Percentiles rank a stretch among this genome's conserved stretches.
These are phyloP conservation scores for Campylorhamphus procurvoides DNA, from an alignment of 2,113 vertebrate genomes.

Conservation along the genomic window DNA sequence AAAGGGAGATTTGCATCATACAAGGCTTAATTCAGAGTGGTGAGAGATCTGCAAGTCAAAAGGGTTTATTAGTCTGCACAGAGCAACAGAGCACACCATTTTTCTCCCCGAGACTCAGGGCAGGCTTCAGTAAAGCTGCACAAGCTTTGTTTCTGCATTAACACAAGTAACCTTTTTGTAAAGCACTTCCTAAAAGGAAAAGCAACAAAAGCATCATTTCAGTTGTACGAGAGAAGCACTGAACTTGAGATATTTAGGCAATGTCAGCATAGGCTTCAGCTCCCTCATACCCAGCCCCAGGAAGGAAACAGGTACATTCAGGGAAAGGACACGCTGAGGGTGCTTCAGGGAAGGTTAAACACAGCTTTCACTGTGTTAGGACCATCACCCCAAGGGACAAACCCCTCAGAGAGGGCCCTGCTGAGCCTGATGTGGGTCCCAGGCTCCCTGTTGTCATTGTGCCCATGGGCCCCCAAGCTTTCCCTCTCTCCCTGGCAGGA, in stretches of 20 bases:
- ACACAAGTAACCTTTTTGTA: neutral
- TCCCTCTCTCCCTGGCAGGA: neutral
- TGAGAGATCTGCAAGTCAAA: neutral
- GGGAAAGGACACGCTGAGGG: neutral
- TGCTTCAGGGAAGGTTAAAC: too few species aligned
- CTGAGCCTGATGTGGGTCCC: fast-evolving
- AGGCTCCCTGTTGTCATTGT: fast-evolving
- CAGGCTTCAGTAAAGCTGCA: neutral
- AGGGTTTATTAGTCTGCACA: slow-evolving; percentile 12
- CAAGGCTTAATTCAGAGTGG: neutral
- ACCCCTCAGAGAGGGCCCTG: neutral
- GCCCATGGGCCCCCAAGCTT: fast-evolving
- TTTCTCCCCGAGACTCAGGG: neutral
- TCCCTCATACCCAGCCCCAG: neutral
- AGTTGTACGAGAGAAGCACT: neutral
- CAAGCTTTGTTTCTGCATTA: neutral
- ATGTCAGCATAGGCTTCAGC: neutral
- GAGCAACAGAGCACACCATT: neutral
- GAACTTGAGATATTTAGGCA: neutral
- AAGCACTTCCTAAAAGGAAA: neutral
- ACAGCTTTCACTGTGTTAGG: fast-evolving
- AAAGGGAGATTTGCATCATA: slow-evolving; percentile 60
- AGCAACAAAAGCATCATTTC: neutral
- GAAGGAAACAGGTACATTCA: neutral
- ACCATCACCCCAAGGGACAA: fast-evolving